Evolutionary conservation across 1,140 invertebrate genomes (phyloP).

Genomic region (Euglossa dilemma): DNA sequence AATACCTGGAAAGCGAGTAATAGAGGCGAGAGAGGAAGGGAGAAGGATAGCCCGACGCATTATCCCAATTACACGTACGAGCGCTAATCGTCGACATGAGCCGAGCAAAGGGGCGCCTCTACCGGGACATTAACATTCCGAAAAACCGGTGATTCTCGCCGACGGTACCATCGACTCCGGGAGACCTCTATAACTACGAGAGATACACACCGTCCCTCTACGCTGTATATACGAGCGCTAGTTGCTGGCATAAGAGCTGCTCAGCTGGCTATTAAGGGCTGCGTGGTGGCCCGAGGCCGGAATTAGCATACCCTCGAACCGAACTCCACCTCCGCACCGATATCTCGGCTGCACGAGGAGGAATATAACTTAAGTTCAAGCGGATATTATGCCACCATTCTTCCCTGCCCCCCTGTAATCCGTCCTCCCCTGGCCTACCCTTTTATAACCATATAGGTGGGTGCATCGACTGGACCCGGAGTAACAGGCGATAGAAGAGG

Average conservation of each 20-base stretch:
- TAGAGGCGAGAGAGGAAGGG: not conserved
- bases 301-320: conserved; percentile 82
- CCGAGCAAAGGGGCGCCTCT: conserved; percentile 50
- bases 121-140: conserved; percentile 66
- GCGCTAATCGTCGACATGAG: conserved; percentile 58
- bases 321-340: conserved; percentile 81
- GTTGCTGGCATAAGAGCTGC: conserved; percentile 77
- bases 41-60: conserved; percentile 34
- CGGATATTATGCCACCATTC: conserved; percentile 82
- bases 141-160: conserved; percentile 71
- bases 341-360: conserved; percentile 74
- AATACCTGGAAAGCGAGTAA: conserved; percentile 52
- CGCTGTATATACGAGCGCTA: conserved; percentile 70
- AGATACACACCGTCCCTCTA: conserved; percentile 52
- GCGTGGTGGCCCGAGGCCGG: conserved; percentile 81
- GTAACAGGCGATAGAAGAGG: conserved; percentile 54
- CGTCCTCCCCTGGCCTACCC: conserved; percentile 54
- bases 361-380: conserved; percentile 81
- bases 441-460: conserved; percentile 76
- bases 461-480: conserved; percentile 60
- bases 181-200: conserved; percentile 68
- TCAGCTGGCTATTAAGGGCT: conserved; percentile 82
- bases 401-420: conserved; percentile 73
- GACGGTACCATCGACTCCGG: conserved; percentile 62
- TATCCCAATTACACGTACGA: conserved; percentile 69